Conservation (phyloP, 2,797 vertebrate genomes). For the Malacoctenus gilli region DNA sequence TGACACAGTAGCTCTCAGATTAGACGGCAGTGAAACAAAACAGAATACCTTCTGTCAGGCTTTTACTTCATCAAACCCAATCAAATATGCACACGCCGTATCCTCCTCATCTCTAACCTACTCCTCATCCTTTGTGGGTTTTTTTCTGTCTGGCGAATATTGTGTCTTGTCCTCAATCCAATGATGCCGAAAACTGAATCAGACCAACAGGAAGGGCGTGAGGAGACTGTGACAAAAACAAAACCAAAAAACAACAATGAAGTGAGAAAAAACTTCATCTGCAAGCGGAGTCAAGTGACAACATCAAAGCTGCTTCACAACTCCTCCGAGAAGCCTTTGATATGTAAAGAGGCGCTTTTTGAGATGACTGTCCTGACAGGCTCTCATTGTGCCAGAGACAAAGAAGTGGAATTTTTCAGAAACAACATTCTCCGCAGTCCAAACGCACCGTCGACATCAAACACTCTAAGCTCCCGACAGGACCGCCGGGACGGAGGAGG, state of each 20-base stretch:
- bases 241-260: no score
- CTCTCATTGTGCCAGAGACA: slow-evolving; percentile 50
- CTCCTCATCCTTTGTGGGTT: no score
- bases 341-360: slow-evolving; percentile 58
- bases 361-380: slow-evolving; percentile 59
- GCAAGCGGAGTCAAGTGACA: not conserved
- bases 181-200: slow-evolving; percentile 35
- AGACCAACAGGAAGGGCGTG: not conserved
- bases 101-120: not conserved
- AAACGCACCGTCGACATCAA: slow-evolving; percentile 12
- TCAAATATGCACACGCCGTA: not conserved
- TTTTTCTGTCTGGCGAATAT: not conserved
- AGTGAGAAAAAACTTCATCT: slow-evolving; percentile 13
- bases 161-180: slow-evolving; percentile 14
- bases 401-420: slow-evolving; percentile 61
- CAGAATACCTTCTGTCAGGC: no score
- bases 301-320: slow-evolving; percentile 53
- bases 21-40: no score
- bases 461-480: slow-evolving; percentile 3
- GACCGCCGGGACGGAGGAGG: not conserved
- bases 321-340: slow-evolving; percentile 65
- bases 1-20: not conserved
- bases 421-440: slow-evolving; percentile 54
- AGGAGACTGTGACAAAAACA: not conserved
- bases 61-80: not conserved